A percentile compares a stretch with the other conserved stretches of the same genome.
Conservation (phyloP, 2,888 invertebrate species). For the Eupithecia insigniata region DNA sequence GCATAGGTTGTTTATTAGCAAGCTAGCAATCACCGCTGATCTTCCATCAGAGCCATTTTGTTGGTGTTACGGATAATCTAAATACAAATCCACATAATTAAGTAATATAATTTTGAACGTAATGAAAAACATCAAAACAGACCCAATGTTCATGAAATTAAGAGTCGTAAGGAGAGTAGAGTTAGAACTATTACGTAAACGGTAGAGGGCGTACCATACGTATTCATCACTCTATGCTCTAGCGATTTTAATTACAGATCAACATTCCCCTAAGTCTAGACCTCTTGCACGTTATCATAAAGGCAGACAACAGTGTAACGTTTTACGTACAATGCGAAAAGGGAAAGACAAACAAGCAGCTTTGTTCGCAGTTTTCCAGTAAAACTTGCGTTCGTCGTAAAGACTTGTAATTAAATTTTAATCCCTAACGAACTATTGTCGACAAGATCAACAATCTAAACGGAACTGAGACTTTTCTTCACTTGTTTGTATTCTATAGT, state of each 20-base stretch:
- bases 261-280: neutral
- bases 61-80: no score
- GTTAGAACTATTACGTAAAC: neutral
- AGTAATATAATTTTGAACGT: no score
- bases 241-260: neutral
- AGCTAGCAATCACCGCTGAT: no score
- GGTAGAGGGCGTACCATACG: neutral
- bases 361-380: constrained; percentile 43
- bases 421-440: constrained; percentile 52
- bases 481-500: constrained; percentile 9
- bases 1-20: no score
- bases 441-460: constrained; percentile 45
- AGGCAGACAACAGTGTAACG: neutral
- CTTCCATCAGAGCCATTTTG: no score
- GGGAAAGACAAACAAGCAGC: constrained; percentile 33
- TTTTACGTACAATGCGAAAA: neutral
- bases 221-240: neutral
- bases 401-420: constrained; percentile 58
- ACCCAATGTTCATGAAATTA: neutral
- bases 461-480: constrained; percentile 36
- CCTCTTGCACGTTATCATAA: neutral
- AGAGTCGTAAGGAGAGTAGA: neutral
- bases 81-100: no score
- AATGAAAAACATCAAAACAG: neutral
- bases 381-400: constrained; percentile 25